Conservation (phyloP, 1,140 invertebrate species). For the Zaprionus vittiger region DNA sequence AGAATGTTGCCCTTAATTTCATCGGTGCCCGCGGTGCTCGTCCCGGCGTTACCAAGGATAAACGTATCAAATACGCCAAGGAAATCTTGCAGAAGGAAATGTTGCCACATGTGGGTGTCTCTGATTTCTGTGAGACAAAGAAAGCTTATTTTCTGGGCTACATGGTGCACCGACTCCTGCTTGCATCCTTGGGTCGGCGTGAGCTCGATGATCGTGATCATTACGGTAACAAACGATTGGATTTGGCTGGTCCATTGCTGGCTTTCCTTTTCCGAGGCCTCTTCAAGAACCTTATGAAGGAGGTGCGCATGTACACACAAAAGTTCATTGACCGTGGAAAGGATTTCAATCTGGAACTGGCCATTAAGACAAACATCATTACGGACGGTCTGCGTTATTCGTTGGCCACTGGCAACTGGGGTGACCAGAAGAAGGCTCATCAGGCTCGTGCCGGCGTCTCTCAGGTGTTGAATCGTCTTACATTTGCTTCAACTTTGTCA, state of each 20-base stretch:
- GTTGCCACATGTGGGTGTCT: conserved; percentile 99
- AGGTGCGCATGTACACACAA: conserved; percentile 98
- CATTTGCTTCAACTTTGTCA: conserved; percentile 98
- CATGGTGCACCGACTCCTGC: conserved; percentile 98
- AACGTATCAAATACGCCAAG: conserved; percentile 98
- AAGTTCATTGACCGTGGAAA: conserved; percentile 99
- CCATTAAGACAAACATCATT: conserved; percentile 98
- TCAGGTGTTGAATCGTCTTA: conserved; percentile 97
- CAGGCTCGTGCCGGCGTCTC: conserved; percentile 97
- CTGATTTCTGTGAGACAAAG: conserved; percentile 99
- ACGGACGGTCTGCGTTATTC: conserved; percentile 99
- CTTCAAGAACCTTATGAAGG: conserved; percentile 97
- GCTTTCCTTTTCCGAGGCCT: conserved; percentile 97
- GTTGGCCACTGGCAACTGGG: conserved; percentile 99
- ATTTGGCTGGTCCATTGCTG: conserved; percentile 97
- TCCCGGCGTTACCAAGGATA: conserved; percentile 99
- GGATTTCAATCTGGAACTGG: conserved; percentile 98
- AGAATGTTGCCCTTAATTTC: conserved; percentile 99
- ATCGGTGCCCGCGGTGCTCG: conserved; percentile 98
- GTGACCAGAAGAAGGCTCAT: conserved; percentile 99
- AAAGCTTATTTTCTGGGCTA: conserved; percentile 99
- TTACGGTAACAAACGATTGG: conserved; percentile 99
- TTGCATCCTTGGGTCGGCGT: conserved; percentile 96
- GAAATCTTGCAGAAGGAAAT: conserved; percentile 99
- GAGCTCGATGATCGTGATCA: conserved; percentile 99